Evolutionary conservation across 92 coral and sea anemone genomes (phyloP).

Genomic region (Porites cylindrica): DNA sequence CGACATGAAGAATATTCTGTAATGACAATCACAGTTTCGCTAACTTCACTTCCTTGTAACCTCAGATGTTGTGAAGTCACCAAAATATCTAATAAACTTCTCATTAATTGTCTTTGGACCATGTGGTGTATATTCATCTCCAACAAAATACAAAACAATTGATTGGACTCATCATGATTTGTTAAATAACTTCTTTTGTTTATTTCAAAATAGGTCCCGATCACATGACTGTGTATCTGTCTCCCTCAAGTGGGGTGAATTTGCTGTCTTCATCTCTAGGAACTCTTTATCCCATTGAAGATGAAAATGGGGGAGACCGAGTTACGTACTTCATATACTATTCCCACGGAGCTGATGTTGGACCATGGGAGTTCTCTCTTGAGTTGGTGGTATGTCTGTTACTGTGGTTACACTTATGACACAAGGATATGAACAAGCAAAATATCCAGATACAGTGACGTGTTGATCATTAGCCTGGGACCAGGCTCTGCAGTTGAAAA

Average conservation of each 20-base stretch:
- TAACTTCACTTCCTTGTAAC: no score
- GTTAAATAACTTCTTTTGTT: background rate
- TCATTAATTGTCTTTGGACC: no score
- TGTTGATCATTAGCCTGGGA: no score
- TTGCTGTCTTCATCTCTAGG: constrained; percentile 82
- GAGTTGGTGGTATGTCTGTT: constrained; percentile 62
- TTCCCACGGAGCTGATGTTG: constrained; percentile 84
- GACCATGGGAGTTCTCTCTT: constrained; percentile 88
- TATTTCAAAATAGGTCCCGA: constrained; percentile 72
- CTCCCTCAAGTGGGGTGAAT: constrained; percentile 78
- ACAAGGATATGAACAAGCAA: no score
- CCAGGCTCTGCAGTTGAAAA: no score
- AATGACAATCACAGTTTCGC: no score
- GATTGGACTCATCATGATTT: background rate
- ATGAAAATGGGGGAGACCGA: constrained; percentile 65
- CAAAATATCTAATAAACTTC: no score
- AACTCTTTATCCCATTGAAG: constrained; percentile 58
- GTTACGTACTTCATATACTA: constrained; percentile 85
- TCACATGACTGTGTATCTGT: constrained; percentile 88
- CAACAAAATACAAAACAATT: no score
- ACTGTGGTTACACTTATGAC: no score
- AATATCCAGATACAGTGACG: no score
- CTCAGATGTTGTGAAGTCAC: no score
- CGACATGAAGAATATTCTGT: no score
- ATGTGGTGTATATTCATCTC: background rate